These are phyloP conservation scores for Yponomeuta sedellus DNA, from an alignment of 2,888 invertebrate genomes.

Conservation along the genomic window DNA sequence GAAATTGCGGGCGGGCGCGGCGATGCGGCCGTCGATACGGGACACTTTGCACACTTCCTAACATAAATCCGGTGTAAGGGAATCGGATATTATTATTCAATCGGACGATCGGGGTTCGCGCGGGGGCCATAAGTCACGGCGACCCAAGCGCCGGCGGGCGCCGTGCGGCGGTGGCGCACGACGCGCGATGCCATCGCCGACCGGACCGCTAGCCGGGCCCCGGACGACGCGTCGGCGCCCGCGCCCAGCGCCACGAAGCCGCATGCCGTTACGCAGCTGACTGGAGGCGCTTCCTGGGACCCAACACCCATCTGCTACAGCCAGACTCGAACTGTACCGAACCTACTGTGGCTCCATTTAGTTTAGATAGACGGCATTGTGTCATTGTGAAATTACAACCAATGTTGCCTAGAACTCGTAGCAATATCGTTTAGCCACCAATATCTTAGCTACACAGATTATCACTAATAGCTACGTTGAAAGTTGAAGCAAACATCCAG, in stretches of 20 bases:
- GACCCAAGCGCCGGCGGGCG: conserved; percentile 71
- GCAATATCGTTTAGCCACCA: not conserved
- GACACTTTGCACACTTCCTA: conserved; percentile 69
- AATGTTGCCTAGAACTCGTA: not conserved
- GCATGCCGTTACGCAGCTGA: conserved; percentile 15
- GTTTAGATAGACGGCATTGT: too few relatives aligned
- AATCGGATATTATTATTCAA: conserved; percentile 76
- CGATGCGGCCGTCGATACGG: conserved; percentile 63
- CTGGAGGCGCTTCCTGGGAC: conserved; percentile 14
- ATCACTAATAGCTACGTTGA: too few relatives aligned
- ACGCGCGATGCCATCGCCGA: conserved; percentile 64
- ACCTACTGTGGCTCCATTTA: not conserved
- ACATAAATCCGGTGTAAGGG: conserved; percentile 73
- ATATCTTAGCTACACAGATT: too few relatives aligned
- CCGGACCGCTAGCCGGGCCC: conserved; percentile 42
- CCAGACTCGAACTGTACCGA: not conserved
- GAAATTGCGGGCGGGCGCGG: conserved; percentile 52
- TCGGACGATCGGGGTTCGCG: conserved; percentile 73
- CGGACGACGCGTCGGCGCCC: not conserved
- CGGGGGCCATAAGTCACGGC: conserved; percentile 73
- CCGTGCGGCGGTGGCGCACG: conserved; percentile 72
- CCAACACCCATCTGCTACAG: not conserved
- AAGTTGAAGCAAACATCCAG: too few relatives aligned
- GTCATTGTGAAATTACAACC: not conserved
- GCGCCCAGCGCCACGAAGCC: not conserved